Conservation (phyloP, 2,797 vertebrate genomes). For the Sebastes diploproa region DNA sequence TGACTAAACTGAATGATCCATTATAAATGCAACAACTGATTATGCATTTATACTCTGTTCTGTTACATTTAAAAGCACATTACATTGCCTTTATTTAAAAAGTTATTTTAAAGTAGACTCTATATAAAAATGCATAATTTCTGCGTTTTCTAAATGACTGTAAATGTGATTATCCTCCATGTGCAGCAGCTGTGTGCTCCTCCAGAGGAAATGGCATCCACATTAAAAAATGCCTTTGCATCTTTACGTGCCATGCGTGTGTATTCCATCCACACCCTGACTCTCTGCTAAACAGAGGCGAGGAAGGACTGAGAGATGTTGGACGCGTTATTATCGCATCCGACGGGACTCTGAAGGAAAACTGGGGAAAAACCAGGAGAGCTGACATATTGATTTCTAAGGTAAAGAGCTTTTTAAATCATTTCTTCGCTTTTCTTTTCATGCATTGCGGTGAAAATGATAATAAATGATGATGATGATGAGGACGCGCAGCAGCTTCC, state of each 20-base stretch:
- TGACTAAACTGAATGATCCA: background rate
- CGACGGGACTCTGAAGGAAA: conserved; percentile 48
- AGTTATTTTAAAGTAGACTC: background rate
- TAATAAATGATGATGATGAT: background rate
- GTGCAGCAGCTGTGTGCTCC: background rate
- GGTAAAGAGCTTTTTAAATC: conserved; percentile 59
- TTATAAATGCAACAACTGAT: background rate
- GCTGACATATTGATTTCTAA: conserved; percentile 51
- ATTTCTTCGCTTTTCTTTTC: background rate
- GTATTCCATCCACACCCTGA: conserved; percentile 77
- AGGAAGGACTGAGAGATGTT: conserved; percentile 57
- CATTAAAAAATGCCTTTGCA: conserved; percentile 75
- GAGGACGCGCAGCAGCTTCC: background rate
- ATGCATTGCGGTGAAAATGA: background rate
- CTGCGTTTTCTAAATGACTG: background rate
- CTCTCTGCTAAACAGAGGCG: conserved; percentile 67
- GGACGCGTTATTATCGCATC: conserved; percentile 57
- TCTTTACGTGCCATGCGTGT: conserved; percentile 79
- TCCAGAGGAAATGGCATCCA: conserved; percentile 19
- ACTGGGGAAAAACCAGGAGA: background rate
- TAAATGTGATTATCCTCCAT: background rate
- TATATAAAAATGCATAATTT: background rate
- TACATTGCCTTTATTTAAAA: no score
- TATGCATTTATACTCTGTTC: background rate
- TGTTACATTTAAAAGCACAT: background rate